These are phyloP conservation scores for Rattus rattus DNA, from an alignment of 2,113 vertebrate species.

Conservation along the genomic window DNA sequence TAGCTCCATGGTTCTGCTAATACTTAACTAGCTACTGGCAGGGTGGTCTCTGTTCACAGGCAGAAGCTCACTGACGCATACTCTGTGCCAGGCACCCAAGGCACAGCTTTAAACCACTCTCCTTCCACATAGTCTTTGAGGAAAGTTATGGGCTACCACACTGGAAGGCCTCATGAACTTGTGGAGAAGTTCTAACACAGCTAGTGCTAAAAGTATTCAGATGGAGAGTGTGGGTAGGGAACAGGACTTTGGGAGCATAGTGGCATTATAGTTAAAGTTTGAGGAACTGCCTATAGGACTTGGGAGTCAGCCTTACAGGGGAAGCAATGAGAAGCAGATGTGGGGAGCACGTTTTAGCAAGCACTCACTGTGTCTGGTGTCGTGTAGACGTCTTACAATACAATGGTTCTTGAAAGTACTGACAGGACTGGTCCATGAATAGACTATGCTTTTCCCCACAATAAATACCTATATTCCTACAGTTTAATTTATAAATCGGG, in stretches of 20 bases:
- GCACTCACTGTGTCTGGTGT: not conserved
- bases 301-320: not conserved
- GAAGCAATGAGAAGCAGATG: not conserved
- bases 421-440: not conserved
- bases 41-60: not conserved
- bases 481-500: not conserved
- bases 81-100: not conserved
- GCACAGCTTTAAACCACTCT: not conserved
- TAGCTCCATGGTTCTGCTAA: not conserved
- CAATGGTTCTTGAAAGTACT: not conserved
- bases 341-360: slow-evolving; percentile 26
- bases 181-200: slow-evolving; percentile 9
- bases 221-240: not conserved
- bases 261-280: slow-evolving; percentile 5
- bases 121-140: not conserved
- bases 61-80: not conserved
- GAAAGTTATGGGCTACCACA: not conserved
- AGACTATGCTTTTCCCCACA: not conserved
- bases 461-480: not conserved
- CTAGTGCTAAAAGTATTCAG: not conserved
- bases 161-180: not conserved
- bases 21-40: not conserved
- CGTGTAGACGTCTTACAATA: not conserved
- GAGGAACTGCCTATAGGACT: not conserved
- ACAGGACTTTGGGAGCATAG: not conserved